Percentiles rank a stretch among this genome's conserved stretches.
Evolutionary conservation across 2,113 vertebrate genomes (phyloP).

Genomic region (Catharus fuscescens): DNA sequence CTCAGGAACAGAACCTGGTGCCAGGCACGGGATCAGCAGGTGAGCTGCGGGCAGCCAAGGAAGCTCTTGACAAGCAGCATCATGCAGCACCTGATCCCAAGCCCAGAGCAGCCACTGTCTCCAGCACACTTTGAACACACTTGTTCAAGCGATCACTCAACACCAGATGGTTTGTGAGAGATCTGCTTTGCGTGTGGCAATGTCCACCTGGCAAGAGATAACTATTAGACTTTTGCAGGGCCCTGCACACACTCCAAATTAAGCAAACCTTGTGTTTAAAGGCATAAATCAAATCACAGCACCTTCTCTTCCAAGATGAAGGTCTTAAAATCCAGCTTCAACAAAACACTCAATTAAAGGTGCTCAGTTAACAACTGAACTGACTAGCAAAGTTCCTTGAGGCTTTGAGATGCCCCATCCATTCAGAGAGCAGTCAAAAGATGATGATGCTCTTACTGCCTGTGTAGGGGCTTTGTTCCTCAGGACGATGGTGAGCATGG

Average conservation of each 20-base stretch:
- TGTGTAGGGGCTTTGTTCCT: background rate
- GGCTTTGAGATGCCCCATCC: background rate
- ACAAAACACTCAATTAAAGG: background rate
- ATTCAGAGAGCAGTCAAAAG: background rate
- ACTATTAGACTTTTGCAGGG: background rate
- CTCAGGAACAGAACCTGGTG: background rate
- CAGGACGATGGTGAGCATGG: background rate
- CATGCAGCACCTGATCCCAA: background rate
- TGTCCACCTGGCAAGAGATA: constrained; percentile 20
- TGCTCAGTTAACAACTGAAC: background rate
- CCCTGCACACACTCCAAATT: background rate
- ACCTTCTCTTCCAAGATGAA: background rate
- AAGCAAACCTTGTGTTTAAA: background rate
- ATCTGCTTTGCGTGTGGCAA: background rate
- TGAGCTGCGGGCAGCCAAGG: background rate
- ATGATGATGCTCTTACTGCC: background rate
- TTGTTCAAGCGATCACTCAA: background rate
- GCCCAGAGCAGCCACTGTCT: background rate
- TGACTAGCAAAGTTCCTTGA: background rate
- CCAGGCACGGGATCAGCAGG: constrained; percentile 19
- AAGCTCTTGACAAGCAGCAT: constrained; percentile 3
- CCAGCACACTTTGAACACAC: background rate
- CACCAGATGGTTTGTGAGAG: background rate
- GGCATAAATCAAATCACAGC: background rate
- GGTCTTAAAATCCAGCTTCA: background rate